Evolutionary conservation across 2,888 invertebrate species (phyloP).

Genomic region (Acleris cristana): DNA sequence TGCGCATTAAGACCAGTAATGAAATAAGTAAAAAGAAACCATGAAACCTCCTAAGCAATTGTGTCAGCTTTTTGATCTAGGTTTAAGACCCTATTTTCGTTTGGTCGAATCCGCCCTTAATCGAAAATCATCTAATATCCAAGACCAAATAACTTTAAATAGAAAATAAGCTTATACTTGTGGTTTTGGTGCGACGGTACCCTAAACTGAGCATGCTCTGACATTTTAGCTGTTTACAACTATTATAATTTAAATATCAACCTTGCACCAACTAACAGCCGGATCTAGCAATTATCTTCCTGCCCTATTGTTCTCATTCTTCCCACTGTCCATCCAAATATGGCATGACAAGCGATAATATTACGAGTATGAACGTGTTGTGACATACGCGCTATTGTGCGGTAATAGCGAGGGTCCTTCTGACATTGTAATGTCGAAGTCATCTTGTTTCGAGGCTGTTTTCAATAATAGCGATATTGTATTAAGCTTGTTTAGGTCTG

Average conservation of each 20-base stretch:
- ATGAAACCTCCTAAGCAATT: no score
- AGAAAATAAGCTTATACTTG: no score
- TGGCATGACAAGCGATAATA: slow-evolving; percentile 24
- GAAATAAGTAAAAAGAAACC: no score
- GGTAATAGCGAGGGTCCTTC: slow-evolving; percentile 13
- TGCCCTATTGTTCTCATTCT: slow-evolving; percentile 8
- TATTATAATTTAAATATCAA: neutral
- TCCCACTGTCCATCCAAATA: slow-evolving; percentile 7
- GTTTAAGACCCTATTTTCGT: no score
- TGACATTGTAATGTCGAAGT: slow-evolving; percentile 19
- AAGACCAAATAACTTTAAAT: no score
- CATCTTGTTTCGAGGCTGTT: slow-evolving; percentile 15
- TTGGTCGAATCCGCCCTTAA: no score
- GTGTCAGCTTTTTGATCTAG: no score
- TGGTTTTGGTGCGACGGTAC: no score
- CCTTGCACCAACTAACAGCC: neutral
- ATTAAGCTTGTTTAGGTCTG: neutral
- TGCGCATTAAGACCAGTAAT: no score
- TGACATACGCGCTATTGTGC: slow-evolving; percentile 24
- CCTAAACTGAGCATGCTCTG: no score
- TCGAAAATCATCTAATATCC: no score
- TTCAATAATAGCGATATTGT: neutral
- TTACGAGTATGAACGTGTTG: slow-evolving; percentile 9
- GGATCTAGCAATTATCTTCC: neutral
- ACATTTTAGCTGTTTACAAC: no score